phyloP scores from a whole-genome alignment of 2,888 invertebrate genomes.

The Apocheima hispidaria region DNA sequence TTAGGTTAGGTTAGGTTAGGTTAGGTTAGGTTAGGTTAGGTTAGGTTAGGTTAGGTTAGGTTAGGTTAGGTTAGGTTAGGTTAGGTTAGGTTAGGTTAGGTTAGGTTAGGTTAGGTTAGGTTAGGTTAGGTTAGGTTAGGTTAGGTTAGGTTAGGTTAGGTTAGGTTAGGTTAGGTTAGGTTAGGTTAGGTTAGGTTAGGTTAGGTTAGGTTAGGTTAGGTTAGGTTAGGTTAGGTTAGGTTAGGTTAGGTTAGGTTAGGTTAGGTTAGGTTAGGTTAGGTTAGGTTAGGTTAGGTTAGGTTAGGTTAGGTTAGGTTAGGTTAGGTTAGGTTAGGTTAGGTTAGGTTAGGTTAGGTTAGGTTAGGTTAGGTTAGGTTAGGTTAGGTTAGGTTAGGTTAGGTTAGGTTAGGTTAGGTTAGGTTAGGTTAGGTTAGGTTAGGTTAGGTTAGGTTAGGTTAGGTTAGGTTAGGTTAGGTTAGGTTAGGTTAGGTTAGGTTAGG shows the following conservation, averaged over 20 bases:
- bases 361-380: constrained; percentile 11
- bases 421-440: constrained; percentile 41
- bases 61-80: constrained; percentile 9
- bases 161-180: constrained; percentile 6
- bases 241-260: constrained; percentile 33
- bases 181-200: background rate
- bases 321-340: constrained; percentile 37
- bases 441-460: constrained; percentile 20
- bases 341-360: constrained; percentile 32
- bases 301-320: constrained; percentile 44
- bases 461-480: constrained; percentile 7
- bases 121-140: constrained; percentile 6
- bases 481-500: constrained; percentile 8
- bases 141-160: constrained; percentile 6
- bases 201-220: constrained; percentile 35
- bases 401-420: constrained; percentile 29
- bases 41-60: constrained; percentile 26
- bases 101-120: constrained; percentile 6
- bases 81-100: constrained; percentile 6
- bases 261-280: constrained; percentile 6
- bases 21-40: constrained; percentile 26
- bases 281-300: constrained; percentile 38
- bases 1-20: constrained; percentile 20
- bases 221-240: constrained; percentile 42
- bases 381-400: constrained; percentile 8